Percentiles rank a stretch among this genome's conserved stretches.
phyloP scores from a whole-genome alignment of 2,888 invertebrate genomes.

The Thysanoteuthis rhombus region DNA sequence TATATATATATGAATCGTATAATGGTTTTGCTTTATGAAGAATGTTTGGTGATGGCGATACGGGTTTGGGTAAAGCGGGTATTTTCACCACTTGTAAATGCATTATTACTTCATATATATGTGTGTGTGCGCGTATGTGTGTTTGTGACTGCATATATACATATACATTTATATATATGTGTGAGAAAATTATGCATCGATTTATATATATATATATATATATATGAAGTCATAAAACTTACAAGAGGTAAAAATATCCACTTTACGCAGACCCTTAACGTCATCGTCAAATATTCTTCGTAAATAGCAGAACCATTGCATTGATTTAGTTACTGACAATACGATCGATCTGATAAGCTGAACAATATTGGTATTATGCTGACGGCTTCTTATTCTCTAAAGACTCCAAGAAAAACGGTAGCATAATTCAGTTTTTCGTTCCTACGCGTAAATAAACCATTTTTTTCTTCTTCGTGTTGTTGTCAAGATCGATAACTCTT shows the following conservation, averaged over 20 bases:
- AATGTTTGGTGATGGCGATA: too few species aligned
- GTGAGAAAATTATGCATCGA: too few species aligned
- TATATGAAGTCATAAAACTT: not conserved
- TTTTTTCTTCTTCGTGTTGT: not conserved
- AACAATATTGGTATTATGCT: not conserved
- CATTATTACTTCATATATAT: too few species aligned
- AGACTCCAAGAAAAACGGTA: not conserved
- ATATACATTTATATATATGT: too few species aligned
- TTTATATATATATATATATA: not conserved
- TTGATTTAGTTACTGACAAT: not conserved
- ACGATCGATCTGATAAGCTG: not conserved
- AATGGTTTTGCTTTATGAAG: too few species aligned
- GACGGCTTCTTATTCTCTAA: not conserved
- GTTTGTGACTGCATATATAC: too few species aligned
- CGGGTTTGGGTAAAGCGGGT: too few species aligned
- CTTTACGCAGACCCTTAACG: not conserved
- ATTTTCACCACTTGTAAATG: too few species aligned
- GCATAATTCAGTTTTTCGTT: not conserved
- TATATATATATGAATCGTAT: too few species aligned
- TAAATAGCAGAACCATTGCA: not conserved
- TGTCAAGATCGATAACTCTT: not conserved
- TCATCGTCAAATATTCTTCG: not conserved
- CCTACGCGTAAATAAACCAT: not conserved
- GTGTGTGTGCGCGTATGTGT: too few species aligned
- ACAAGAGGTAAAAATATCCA: not conserved